These are phyloP conservation scores for Ectobius pallidus DNA, from an alignment of 2,888 invertebrate genomes.

Conservation along the genomic window DNA sequence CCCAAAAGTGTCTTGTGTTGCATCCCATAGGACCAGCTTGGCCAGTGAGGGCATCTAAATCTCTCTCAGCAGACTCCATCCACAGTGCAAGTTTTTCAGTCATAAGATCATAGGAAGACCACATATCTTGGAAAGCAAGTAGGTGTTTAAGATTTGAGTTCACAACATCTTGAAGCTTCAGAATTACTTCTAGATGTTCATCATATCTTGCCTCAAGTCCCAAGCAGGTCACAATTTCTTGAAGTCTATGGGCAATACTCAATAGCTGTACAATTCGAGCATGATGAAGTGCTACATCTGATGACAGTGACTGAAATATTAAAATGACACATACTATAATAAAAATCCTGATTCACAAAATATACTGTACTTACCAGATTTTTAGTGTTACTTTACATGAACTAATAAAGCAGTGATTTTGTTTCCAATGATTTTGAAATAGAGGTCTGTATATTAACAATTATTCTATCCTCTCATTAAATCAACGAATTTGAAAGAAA, in stretches of 20 bases:
- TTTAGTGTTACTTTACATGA: too few relatives aligned
- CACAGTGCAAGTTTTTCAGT: slow-evolving; percentile 77
- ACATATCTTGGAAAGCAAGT: slow-evolving; percentile 76
- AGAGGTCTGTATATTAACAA: too few relatives aligned
- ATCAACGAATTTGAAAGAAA: too few relatives aligned
- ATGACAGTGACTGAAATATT: slow-evolving; percentile 66
- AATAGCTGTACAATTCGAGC: slow-evolving; percentile 76
- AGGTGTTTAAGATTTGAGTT: slow-evolving; percentile 73
- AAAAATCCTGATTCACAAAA: too few relatives aligned
- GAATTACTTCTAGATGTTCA: slow-evolving; percentile 71
- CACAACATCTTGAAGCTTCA: slow-evolving; percentile 77
- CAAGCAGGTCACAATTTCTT: slow-evolving; percentile 75
- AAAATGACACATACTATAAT: too few relatives aligned
- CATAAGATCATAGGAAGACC: slow-evolving; percentile 75
- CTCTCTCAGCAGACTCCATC: slow-evolving; percentile 75
- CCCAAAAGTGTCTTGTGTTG: slow-evolving; percentile 84
- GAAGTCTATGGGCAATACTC: slow-evolving; percentile 73
- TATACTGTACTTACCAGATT: too few relatives aligned
- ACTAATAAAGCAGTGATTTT: too few relatives aligned
- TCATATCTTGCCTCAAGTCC: slow-evolving; percentile 77
- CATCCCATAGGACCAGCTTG: slow-evolving; percentile 67
- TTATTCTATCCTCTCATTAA: too few relatives aligned
- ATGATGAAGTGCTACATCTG: slow-evolving; percentile 81
- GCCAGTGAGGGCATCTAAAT: slow-evolving; percentile 67
- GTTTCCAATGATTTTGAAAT: too few relatives aligned